Conservation (phyloP, 2,888 invertebrate genomes). For the Trichogramma evanescens region DNA sequence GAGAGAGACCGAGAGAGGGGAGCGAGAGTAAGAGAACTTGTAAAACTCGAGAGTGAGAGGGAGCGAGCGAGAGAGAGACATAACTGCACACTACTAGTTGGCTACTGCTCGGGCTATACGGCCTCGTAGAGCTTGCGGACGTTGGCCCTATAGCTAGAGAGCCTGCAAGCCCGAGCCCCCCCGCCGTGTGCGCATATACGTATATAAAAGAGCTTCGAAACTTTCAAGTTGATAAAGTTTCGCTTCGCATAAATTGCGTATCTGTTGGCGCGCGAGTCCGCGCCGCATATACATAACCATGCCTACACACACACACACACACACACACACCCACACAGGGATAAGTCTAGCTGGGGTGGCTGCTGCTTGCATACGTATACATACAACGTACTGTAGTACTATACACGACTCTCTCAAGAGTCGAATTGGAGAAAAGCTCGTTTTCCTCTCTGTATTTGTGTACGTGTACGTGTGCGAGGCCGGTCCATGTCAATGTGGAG, state of each 20-base stretch:
- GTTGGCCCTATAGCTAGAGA: too few species aligned
- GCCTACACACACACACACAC: neutral
- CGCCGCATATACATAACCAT: neutral
- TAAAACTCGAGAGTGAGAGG: constrained; percentile 3
- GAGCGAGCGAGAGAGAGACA: neutral
- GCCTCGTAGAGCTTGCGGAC: too few species aligned
- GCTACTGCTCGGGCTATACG: too few species aligned
- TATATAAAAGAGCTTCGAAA: constrained; percentile 26
- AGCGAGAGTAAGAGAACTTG: constrained; percentile 3
- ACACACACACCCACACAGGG: neutral
- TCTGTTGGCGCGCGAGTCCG: constrained; percentile 25
- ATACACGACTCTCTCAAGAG: too few species aligned
- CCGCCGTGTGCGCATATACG: too few species aligned
- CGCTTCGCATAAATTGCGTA: constrained; percentile 30
- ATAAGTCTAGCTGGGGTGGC: neutral
- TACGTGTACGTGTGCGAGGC: too few species aligned
- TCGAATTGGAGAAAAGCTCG: too few species aligned
- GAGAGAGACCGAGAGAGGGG: neutral
- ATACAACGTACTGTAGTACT: too few species aligned
- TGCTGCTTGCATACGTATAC: too few species aligned
- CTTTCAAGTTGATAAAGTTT: constrained; percentile 32
- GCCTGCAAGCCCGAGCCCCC: too few species aligned
- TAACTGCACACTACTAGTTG: neutral
- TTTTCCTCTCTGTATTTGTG: too few species aligned
- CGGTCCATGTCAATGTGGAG: too few species aligned